Evolutionary conservation across 2,888 invertebrate genomes (phyloP).

Genomic region (Trachelus iudaicus): DNA sequence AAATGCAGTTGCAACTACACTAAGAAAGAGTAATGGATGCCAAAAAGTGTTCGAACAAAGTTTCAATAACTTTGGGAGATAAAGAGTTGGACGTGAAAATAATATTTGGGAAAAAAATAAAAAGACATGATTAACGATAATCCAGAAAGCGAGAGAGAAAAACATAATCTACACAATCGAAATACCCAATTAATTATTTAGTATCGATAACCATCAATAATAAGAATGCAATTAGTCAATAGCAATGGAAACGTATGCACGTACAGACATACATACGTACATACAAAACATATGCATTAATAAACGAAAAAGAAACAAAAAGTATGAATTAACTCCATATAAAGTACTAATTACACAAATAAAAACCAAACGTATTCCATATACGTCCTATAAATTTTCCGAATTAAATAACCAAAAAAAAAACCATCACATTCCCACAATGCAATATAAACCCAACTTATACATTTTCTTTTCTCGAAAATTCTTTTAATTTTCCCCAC

Average conservation of each 20-base stretch:
- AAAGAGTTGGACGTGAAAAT: background rate
- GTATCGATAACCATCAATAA: background rate
- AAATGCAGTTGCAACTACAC: background rate
- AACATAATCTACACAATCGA: background rate
- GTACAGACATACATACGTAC: conserved; percentile 2
- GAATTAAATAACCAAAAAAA: background rate
- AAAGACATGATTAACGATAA: background rate
- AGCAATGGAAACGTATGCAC: background rate
- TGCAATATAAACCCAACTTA: background rate
- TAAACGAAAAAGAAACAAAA: background rate
- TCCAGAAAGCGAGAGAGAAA: background rate
- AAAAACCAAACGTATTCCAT: background rate
- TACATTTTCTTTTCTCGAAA: background rate
- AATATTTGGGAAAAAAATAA: background rate
- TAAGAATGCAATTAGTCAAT: background rate
- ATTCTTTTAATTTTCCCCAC: background rate
- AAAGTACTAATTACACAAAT: conserved; percentile 1
- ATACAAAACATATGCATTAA: conserved; percentile 2
- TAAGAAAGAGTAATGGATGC: conserved; percentile 27
- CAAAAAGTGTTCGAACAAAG: conserved; percentile 38
- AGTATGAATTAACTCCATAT: background rate
- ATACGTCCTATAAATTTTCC: background rate
- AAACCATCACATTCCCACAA: background rate
- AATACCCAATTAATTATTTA: background rate
- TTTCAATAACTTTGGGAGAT: background rate